A percentile compares a stretch with the other conserved stretches of the same genome.
Evolutionary conservation across 2,797 vertebrate species (phyloP).

Genomic region (Semotilus atromaculatus): DNA sequence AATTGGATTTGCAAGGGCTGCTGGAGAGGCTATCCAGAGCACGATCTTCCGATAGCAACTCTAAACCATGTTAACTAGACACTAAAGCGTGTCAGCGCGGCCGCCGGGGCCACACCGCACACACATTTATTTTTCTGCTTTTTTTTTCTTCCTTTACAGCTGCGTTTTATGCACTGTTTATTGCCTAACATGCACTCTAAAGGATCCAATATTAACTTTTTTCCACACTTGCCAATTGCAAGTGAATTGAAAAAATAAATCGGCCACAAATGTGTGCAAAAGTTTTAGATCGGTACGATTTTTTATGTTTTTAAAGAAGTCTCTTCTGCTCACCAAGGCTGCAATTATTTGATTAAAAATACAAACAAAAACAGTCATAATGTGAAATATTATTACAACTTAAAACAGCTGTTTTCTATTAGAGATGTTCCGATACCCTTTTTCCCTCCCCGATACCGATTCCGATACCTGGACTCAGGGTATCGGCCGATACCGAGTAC

Average conservation of each 20-base stretch:
- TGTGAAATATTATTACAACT: too few species aligned
- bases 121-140: slow-evolving; percentile 65
- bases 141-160: not conserved
- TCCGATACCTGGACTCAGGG: too few species aligned
- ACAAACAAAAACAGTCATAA: too few species aligned
- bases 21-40: slow-evolving; percentile 76
- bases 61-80: slow-evolving; percentile 75
- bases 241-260: not conserved
- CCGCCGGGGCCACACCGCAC: slow-evolving; percentile 57
- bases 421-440: too few species aligned
- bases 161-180: not conserved
- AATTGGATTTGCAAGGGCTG: slow-evolving; percentile 86
- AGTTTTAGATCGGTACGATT: too few species aligned
- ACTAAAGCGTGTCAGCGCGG: slow-evolving; percentile 67
- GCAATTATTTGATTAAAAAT: too few species aligned
- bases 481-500: too few species aligned
- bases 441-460: too few species aligned
- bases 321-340: too few species aligned
- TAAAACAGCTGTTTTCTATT: too few species aligned
- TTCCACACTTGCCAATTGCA: not conserved
- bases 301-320: too few species aligned
- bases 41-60: slow-evolving; percentile 77
- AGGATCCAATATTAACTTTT: not conserved
- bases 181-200: not conserved
- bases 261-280: too few species aligned